phyloP scores from a whole-genome alignment of 2,797 vertebrate genomes.

The Poecilia gillii region DNA sequence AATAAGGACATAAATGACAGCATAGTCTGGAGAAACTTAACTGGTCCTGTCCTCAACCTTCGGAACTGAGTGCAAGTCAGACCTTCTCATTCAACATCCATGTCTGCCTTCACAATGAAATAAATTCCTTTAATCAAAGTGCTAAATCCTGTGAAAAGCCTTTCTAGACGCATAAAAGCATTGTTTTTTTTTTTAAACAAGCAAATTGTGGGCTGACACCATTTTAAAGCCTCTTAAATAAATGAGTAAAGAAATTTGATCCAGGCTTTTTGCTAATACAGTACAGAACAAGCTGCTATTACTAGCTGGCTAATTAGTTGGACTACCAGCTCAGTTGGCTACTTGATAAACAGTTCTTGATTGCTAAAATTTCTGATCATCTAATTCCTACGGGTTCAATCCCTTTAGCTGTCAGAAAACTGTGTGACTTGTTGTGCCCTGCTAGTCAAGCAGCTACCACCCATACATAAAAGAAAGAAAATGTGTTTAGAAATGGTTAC shows the following conservation, averaged over 20 bases:
- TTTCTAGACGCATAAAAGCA: neutral
- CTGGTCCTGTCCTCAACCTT: neutral
- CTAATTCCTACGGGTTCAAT: neutral
- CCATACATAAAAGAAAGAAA: neutral
- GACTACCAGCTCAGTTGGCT: neutral
- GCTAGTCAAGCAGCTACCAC: neutral
- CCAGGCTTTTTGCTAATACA: neutral
- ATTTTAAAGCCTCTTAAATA: neutral
- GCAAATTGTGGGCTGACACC: neutral
- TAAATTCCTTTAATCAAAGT: neutral
- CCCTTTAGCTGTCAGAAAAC: neutral
- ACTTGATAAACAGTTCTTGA: neutral
- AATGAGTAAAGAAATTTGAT: neutral
- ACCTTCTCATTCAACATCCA: neutral
- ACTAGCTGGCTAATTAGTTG: neutral
- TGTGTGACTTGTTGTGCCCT: neutral
- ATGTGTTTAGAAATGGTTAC: neutral
- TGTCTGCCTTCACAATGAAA: neutral
- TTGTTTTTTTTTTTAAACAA: neutral
- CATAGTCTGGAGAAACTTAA: neutral
- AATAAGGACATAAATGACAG: neutral
- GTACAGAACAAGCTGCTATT: neutral
- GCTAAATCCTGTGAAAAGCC: neutral
- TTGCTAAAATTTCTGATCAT: neutral
- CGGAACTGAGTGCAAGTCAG: neutral